Base-by-base conservation (phyloP, 2,888 invertebrate species). In the Aporophyla nigra region DNA sequence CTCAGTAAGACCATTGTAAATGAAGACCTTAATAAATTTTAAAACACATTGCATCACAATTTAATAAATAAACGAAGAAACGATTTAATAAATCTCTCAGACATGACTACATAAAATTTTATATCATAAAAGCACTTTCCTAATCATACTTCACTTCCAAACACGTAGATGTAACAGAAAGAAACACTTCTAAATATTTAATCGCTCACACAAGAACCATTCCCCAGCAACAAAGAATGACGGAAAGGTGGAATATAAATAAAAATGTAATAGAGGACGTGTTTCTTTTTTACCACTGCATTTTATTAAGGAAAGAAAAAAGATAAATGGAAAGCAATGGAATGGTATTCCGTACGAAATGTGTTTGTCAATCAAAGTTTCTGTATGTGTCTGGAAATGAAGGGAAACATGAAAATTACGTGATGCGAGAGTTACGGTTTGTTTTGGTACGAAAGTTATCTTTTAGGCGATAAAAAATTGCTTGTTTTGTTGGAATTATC, bases 281-380 rank as follows among this genome's bases (percentile, higher is more conserved):
- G 71, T 77, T 74, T 19, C 76, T 63, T 85, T 88, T 88, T 76
- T 88, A 88, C 77, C 87, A 68, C 78, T 87, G 86, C 86, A 85
- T 88, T 87, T 88, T 87, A 87, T 87, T 85, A 73, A 69, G 70
- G 66, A 74, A 88, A 78, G 70, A 81, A 79, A 79, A 76, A 88
- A 87, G 83, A 88, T 88, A 87, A 87, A 87, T 87, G 76, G 24
- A 54, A 74, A 78, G 74, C 74, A 87, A 87, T 81, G 72, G 40
- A 70, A 75, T n/a, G 43, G 69, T 79, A 84, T 82, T 78, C 78
- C 27, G 76, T 79, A 80, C 71, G 71, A 81, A 87, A 80, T 87
- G 80, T 80, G 75, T 74, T n/a, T 88, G 89, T 88, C 87, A 88
- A 88, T 87, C 87, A 87, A 88, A 88, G 46, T 65, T 78, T 40